Conservation (phyloP, 2,113 vertebrate species). For the Poeciliopsis occidentalis region DNA sequence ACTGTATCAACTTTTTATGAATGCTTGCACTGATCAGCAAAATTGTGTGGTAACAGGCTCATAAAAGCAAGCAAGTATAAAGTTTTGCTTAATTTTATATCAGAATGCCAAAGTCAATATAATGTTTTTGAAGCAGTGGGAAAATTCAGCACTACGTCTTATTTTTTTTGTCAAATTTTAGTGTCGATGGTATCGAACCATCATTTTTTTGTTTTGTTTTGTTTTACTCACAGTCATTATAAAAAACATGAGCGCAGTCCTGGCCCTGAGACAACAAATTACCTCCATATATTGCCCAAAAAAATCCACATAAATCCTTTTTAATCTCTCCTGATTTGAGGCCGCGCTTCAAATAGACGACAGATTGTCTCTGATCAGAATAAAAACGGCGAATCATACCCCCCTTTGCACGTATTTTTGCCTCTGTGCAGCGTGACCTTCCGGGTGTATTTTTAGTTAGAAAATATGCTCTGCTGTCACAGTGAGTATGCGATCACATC, state of each 20-base stretch:
- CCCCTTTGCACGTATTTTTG: neutral
- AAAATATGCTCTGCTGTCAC: conserved; percentile 53
- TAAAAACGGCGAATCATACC: neutral
- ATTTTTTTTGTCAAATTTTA: neutral
- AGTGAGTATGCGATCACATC: too few relatives aligned
- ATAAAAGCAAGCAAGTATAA: neutral
- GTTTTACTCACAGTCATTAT: too few relatives aligned
- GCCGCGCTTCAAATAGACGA: too few relatives aligned
- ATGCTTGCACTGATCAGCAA: neutral
- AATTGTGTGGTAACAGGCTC: too few relatives aligned
- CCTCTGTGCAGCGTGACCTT: conserved; percentile 32
- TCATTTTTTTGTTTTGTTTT: too few relatives aligned
- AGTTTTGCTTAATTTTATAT: neutral
- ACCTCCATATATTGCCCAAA: too few relatives aligned
- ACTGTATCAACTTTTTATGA: neutral
- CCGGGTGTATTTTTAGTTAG: conserved; percentile 59
- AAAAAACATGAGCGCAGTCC: too few relatives aligned
- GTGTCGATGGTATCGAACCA: too few relatives aligned
- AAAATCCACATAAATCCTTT: neutral
- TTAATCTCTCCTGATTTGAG: neutral
- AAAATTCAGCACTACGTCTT: too few relatives aligned
- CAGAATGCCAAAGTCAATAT: too few relatives aligned
- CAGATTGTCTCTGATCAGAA: neutral
- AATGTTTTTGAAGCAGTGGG: too few relatives aligned
- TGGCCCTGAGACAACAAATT: too few relatives aligned